Percentiles rank a stretch among this genome's conserved stretches.
These are phyloP conservation scores for Tetragnatha versicolor DNA, from an alignment of 1,140 invertebrate species.

Conservation along the genomic window DNA sequence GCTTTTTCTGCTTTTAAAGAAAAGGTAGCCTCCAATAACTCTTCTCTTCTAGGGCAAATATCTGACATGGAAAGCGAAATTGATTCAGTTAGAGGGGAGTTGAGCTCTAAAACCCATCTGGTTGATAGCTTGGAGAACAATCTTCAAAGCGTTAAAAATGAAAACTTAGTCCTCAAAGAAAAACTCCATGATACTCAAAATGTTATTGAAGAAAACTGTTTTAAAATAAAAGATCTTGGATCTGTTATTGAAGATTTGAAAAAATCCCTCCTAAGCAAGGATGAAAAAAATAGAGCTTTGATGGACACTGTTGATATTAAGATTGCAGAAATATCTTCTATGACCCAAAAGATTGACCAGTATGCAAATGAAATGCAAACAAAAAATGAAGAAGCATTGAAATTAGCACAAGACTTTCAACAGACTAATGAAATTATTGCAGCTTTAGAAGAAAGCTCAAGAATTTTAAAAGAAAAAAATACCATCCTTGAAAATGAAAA, in stretches of 20 bases:
- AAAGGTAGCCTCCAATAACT: neutral
- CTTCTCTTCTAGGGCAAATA: slow-evolving; percentile 18
- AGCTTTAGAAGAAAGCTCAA: neutral
- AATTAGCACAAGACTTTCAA: neutral
- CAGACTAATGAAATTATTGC: neutral
- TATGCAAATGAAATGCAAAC: neutral
- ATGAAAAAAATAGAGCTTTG: neutral
- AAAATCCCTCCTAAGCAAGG: neutral
- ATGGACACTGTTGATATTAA: neutral
- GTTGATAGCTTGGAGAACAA: neutral
- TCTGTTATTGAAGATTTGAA: neutral
- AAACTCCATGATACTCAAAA: neutral
- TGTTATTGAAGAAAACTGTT: neutral
- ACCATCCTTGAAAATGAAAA: slow-evolving; percentile 10
- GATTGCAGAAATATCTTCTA: neutral
- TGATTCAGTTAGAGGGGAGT: neutral
- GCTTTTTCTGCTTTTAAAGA: neutral
- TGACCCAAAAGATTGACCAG: neutral
- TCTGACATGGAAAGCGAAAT: slow-evolving; percentile 26
- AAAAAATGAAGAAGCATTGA: neutral
- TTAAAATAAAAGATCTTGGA: neutral
- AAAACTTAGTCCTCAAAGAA: neutral
- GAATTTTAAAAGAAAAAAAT: slow-evolving; percentile 24
- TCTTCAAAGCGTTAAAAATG: neutral
- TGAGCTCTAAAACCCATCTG: neutral